Evolutionary conservation across 1,140 invertebrate genomes (phyloP).

Genomic region (Drosophila nebulosa): DNA sequence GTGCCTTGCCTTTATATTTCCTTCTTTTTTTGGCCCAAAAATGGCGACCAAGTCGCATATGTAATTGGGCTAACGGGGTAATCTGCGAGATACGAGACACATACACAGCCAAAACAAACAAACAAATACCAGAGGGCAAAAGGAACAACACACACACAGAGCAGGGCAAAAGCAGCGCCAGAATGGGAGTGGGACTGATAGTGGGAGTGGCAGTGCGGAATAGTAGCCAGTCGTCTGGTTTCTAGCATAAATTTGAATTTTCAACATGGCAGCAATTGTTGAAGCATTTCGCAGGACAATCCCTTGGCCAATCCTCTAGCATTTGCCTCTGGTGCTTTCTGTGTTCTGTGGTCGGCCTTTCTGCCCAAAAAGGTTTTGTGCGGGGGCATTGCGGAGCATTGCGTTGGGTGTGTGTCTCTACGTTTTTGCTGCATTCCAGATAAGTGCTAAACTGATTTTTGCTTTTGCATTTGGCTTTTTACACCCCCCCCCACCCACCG

Average conservation of each 20-base stretch:
- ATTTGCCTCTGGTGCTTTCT: conserved; percentile 1
- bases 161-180: background rate
- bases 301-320: conserved; percentile 17
- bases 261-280: conserved; percentile 51
- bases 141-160: background rate
- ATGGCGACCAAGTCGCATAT: conserved; percentile 61
- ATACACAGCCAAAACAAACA: conserved; percentile 31
- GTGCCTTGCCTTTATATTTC: background rate
- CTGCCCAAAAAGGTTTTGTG: too few species aligned
- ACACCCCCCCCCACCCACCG: background rate
- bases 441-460: conserved; percentile 69
- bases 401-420: conserved; percentile 2
- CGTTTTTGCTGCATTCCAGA: conserved; percentile 23
- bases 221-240: conserved; percentile 4
- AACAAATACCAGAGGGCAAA: conserved; percentile 31
- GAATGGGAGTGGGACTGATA: too few species aligned
- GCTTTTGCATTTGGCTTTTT: conserved; percentile 32
- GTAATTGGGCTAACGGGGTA: conserved; percentile 46
- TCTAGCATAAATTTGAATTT: conserved; percentile 72
- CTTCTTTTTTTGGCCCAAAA: conserved; percentile 12
- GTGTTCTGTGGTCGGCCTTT: conserved; percentile 4
- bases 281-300: conserved; percentile 30
- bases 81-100: conserved; percentile 24
- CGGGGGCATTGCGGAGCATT: conserved; percentile 12
- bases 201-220: background rate